Evolutionary conservation across 1,140 invertebrate genomes (phyloP).

Genomic region (Tetraneura akinire): DNA sequence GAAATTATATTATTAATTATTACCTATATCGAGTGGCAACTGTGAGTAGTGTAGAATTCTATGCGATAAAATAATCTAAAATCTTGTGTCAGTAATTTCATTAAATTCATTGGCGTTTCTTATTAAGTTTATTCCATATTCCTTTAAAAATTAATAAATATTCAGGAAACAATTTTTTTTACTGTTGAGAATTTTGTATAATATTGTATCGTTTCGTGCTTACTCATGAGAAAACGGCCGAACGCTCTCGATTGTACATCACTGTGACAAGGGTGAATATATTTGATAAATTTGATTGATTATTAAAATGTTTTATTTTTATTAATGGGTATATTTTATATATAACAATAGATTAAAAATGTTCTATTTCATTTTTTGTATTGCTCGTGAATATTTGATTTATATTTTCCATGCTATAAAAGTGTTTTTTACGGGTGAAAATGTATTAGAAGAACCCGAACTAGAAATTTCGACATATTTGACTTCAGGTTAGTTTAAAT

Average conservation of each 20-base stretch:
- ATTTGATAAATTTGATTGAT: slow-evolving; percentile 14
- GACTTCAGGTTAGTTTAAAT: slow-evolving; percentile 18
- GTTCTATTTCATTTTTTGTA: slow-evolving; percentile 15
- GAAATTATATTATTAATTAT: slow-evolving; percentile 18
- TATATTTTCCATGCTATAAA: slow-evolving; percentile 23
- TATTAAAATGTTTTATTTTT: neutral
- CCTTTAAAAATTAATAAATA: neutral
- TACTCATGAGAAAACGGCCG: slow-evolving; percentile 27
- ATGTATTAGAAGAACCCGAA: slow-evolving; percentile 23
- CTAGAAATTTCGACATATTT: neutral
- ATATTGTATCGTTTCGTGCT: slow-evolving; percentile 3
- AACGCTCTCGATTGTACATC: slow-evolving; percentile 35
- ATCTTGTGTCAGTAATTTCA: slow-evolving; percentile 8
- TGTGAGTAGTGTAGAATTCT: neutral
- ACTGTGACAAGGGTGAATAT: slow-evolving; percentile 37
- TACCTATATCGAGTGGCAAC: neutral
- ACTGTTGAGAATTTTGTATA: neutral
- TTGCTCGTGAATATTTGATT: slow-evolving; percentile 9
- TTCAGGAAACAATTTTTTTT: neutral
- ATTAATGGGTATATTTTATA: neutral
- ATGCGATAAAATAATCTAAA: neutral
- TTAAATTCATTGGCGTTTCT: neutral
- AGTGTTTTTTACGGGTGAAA: slow-evolving; percentile 19
- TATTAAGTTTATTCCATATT: neutral
- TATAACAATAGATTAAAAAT: slow-evolving; percentile 1